Evolutionary conservation across 53 echinoderm and acorn worm species (phyloP).

Genomic region (Glandiceps talaboti): DNA sequence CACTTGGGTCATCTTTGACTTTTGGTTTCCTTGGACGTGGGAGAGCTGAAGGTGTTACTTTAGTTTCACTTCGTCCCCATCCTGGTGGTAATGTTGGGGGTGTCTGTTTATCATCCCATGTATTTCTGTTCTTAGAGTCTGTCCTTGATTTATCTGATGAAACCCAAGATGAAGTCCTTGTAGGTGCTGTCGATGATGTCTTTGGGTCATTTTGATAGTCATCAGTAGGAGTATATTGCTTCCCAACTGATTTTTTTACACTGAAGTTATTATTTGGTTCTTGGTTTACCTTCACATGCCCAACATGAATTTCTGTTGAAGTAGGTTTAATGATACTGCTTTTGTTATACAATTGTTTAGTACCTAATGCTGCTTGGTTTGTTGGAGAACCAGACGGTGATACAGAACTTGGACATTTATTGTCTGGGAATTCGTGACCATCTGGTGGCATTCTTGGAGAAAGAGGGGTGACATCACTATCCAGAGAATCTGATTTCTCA

Average conservation of each 20-base stretch:
- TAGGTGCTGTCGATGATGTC: neutral
- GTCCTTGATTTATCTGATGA: neutral
- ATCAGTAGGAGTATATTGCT: neutral
- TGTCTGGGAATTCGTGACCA: conserved; percentile 74
- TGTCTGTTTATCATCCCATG: neutral
- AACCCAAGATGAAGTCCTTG: neutral
- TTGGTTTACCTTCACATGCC: neutral
- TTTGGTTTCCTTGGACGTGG: neutral
- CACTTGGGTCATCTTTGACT: neutral
- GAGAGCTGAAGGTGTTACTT: neutral
- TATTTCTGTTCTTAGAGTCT: neutral
- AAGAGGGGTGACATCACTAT: conserved; percentile 41
- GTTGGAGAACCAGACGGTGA: conserved; percentile 32
- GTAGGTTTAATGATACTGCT: neutral
- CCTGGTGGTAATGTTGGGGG: neutral
- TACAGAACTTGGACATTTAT: conserved; percentile 43
- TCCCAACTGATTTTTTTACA: neutral
- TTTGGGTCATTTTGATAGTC: neutral
- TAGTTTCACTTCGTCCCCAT: neutral
- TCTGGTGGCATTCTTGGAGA: conserved; percentile 87
- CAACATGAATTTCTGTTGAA: neutral
- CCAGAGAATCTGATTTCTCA: conserved; percentile 31
- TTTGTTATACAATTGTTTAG: no score
- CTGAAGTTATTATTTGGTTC: no score
- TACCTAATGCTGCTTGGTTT: neutral